Evolutionary conservation across 2,797 vertebrate species (phyloP).

Genomic region (Dendrocincla tyrannina): DNA sequence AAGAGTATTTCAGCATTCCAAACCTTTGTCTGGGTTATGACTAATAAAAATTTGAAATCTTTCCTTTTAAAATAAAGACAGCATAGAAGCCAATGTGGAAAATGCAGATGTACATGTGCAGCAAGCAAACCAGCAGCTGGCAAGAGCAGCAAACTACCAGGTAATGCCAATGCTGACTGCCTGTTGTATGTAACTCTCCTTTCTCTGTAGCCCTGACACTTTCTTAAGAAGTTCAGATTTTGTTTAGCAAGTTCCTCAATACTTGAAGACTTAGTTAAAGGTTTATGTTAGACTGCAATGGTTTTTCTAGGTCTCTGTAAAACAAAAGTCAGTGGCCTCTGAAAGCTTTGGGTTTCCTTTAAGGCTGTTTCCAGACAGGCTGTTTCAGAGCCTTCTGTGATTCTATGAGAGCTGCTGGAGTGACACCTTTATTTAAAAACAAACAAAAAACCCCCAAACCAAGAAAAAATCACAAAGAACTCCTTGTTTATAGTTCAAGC

Average conservation of each 20-base stretch:
- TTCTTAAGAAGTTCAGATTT: not conserved
- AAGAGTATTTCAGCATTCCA: not conserved
- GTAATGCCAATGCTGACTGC: slow-evolving; percentile 71
- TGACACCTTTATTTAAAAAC: not conserved
- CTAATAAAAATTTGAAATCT: not conserved
- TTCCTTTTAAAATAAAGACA: slow-evolving; percentile 77
- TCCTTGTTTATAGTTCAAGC: not conserved
- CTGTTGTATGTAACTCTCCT: not conserved
- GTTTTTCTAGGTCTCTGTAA: not conserved
- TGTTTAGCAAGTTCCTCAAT: not conserved
- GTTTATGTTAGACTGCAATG: not conserved
- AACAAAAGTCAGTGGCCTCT: not conserved
- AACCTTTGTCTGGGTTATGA: not conserved
- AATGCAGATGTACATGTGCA: slow-evolving; percentile 87
- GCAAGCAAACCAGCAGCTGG: slow-evolving; percentile 88
- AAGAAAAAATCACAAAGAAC: not conserved
- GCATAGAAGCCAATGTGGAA: slow-evolving; percentile 95
- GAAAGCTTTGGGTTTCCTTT: not conserved
- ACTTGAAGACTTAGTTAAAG: not conserved
- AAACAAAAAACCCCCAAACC: not conserved
- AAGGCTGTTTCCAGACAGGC: not conserved
- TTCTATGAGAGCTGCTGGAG: not conserved
- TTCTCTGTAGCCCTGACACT: not conserved
- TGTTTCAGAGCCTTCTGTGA: not conserved
- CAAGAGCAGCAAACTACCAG: slow-evolving; percentile 89